A percentile compares a stretch with the other conserved stretches of the same genome.
These are phyloP conservation scores for Cydia splendana DNA, from an alignment of 1,140 invertebrate species.

Conservation along the genomic window DNA sequence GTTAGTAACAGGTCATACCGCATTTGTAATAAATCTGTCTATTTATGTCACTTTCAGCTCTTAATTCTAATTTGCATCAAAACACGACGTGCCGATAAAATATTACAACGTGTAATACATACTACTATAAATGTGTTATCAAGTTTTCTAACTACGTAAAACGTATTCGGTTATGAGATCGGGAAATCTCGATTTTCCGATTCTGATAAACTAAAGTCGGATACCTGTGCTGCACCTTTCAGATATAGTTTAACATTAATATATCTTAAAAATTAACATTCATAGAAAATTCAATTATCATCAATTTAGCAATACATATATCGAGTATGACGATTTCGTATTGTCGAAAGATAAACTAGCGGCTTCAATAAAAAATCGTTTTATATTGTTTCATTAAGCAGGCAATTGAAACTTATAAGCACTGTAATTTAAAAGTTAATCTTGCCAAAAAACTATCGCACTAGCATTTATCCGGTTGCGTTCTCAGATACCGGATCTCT, in stretches of 20 bases:
- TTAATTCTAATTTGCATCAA: conserved; percentile 28
- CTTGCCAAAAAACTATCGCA: too few species aligned
- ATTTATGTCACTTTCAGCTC: conserved; percentile 23
- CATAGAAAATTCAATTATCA: conserved; percentile 15
- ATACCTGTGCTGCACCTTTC: not conserved
- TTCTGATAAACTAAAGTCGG: not conserved
- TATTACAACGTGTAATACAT: conserved; percentile 19
- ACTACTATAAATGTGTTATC: conserved; percentile 39
- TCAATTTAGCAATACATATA: too few species aligned
- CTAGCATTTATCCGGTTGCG: too few species aligned
- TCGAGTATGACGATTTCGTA: too few species aligned
- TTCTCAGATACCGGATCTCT: too few species aligned
- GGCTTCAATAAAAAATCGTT: too few species aligned
- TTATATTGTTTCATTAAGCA: too few species aligned
- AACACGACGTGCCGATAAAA: conserved; percentile 28
- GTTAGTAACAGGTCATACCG: conserved; percentile 23
- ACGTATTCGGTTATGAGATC: conserved; percentile 43
- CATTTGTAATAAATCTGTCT: conserved; percentile 26
- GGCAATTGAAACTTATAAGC: too few species aligned
- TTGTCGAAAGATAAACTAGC: too few species aligned
- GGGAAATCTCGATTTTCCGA: not conserved
- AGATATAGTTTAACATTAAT: conserved; percentile 27
- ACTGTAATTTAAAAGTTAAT: too few species aligned
- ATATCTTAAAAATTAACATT: conserved; percentile 34
- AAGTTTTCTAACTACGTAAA: conserved; percentile 63